phyloP scores from a whole-genome alignment of 2,113 vertebrate genomes.

The Mystacornis crossleyi region DNA sequence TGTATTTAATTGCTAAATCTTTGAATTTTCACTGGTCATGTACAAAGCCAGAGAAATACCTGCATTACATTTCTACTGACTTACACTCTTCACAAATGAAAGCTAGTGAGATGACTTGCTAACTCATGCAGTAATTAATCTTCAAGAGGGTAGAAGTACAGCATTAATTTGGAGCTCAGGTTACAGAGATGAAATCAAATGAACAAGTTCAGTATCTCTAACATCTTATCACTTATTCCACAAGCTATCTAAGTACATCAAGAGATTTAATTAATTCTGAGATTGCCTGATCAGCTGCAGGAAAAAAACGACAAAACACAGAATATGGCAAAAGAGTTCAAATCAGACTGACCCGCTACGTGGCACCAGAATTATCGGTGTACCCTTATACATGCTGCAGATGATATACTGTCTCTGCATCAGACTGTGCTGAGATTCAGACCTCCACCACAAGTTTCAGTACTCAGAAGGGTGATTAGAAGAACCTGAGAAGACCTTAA shows the following conservation, averaged over 20 bases:
- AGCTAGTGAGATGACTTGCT: slow-evolving; percentile 55
- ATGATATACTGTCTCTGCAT: neutral
- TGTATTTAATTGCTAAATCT: neutral
- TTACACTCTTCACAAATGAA: slow-evolving; percentile 43
- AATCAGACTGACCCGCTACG: slow-evolving; percentile 34
- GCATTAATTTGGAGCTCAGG: slow-evolving; percentile 74
- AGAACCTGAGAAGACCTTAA: neutral
- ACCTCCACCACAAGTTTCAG: neutral
- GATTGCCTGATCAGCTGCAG: slow-evolving; percentile 46
- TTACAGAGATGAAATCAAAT: slow-evolving; percentile 71
- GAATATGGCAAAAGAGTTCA: slow-evolving; percentile 45
- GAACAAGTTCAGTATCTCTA: slow-evolving; percentile 73
- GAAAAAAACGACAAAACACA: slow-evolving; percentile 46
- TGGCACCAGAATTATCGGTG: slow-evolving; percentile 16
- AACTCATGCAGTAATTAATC: slow-evolving; percentile 75
- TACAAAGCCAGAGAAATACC: slow-evolving; percentile 10
- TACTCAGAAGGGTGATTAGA: neutral
- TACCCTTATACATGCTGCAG: neutral
- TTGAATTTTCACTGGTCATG: slow-evolving; percentile 4
- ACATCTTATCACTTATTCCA: slow-evolving; percentile 64
- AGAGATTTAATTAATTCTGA: slow-evolving; percentile 77
- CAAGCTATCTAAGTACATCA: slow-evolving; percentile 61
- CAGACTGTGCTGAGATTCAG: neutral
- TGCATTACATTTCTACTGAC: slow-evolving; percentile 39
- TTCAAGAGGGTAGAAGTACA: slow-evolving; percentile 69